Evolutionary conservation across 2,888 invertebrate genomes (phyloP), one percentile per base, ranked within the genome.

Genomic region (Limnephilus auricula): DNA sequence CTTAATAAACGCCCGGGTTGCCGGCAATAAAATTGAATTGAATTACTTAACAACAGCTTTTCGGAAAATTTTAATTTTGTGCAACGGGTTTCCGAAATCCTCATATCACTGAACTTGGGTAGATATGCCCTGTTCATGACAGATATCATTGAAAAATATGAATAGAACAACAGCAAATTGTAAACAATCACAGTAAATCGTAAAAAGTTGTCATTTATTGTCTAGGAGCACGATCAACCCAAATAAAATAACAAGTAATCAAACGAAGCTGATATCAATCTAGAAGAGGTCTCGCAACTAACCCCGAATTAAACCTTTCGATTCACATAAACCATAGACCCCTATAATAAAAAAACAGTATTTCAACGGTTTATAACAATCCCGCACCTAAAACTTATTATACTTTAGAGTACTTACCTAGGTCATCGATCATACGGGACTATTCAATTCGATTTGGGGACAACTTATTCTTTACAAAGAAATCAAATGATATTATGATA

Each of bases 401-500:
- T 32, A 31, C 10, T 31, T 80, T 31, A 79, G 10, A 80, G 31
- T 80, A 80, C 80, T 32, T 18, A 80, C 80, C 32, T 32, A 31
- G 30, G 32, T 32, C 15, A 80, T 80, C 80, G 80, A 80, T 80
- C 80, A 80, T 80, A 32, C 80, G 80, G 80, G 80, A 30, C 15
- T 6, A 80, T 80, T 80, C 32, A 80, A 13, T 13, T 31, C 31
- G 2, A 80, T 80, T 65, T 9, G 25, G 25, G 65, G 65, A n/a
- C 25, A 65, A 65, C 65, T 45, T 45, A 45, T 15, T 9, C 65
- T 6, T 65, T n/a, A 65, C 65, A 65, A 65, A 65, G 65, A 65
- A 65, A 65, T 65, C 6, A 65, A 65, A 65, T 25, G 65, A 18
- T 65, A 65, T 50, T 50, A 18, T 37, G 3, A 37, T 37, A 5